Evolutionary conservation across 2,113 vertebrate genomes (phyloP), one percentile per base, ranked within the genome.

Genomic region (Gyps fulvus): DNA sequence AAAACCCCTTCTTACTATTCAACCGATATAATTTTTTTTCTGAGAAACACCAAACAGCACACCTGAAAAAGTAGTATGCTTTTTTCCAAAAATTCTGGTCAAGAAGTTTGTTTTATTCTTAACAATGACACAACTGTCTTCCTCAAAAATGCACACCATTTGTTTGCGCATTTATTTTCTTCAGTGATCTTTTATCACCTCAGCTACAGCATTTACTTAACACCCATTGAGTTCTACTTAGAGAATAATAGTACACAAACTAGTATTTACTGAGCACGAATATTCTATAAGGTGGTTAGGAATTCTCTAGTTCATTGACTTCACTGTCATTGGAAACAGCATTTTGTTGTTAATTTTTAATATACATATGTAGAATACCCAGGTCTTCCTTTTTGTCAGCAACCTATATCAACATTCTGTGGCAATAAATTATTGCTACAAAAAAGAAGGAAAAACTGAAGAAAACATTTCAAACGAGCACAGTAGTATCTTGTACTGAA

Each of bases 251-350:
- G 27, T 74, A 85, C 69, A 86, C 42, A 95, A 65, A 82, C 10
- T 47, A 77, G 38, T 85, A 89, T 96, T 94, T 95, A 49, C 62
- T 27, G 32, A 93, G n/a, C 86, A 91, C 76, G 52, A 96, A 94
- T 84, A 95, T 97, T 95, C 72, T 27, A 50, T 18, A 81, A 89
- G 63, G 22, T 52, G 65, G 19, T 57, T 61, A 31, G 43, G 13
- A 79, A 94, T 86, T 97, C 65, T 61, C 19, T 83, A 70, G 38
- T 42, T 95, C 52, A 18, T 26, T 83, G 83, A 92, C 66, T 95
- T 65, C 23, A 87, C 40, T 55, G 19, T 71, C 87, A 94, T 6
- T 86, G 27, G 74, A 96, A 93, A 50, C 13, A 86, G 50, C n/a
- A 43, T 84, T 94, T 83, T 3, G 4, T 19, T 23, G 25, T 50